These are phyloP conservation scores for Chromoteleia sp. DNA, from an alignment of 2,888 invertebrate species.

Conservation along the genomic window DNA sequence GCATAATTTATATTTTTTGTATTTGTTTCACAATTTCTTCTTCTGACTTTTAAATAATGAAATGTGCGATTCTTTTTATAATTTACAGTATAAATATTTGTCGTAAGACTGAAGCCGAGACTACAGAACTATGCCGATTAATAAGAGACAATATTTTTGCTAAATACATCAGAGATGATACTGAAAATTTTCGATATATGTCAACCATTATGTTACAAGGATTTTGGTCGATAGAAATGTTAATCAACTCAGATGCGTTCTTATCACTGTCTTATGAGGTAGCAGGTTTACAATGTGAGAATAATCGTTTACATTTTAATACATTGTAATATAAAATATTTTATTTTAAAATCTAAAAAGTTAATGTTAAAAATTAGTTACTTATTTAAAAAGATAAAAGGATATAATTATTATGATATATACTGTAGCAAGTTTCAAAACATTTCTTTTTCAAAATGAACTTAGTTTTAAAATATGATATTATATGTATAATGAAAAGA, in stretches of 20 bases:
- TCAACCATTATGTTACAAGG: background rate
- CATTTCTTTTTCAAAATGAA: too few species aligned
- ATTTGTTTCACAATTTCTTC: background rate
- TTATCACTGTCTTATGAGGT: background rate
- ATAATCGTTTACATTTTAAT: background rate
- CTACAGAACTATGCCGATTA: constrained; percentile 7
- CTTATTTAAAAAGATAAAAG: too few species aligned
- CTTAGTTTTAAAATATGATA: too few species aligned
- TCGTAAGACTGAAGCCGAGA: constrained; percentile 17
- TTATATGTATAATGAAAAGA: too few species aligned
- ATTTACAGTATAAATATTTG: constrained; percentile 33
- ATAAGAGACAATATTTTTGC: constrained; percentile 1
- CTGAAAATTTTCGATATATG: background rate
- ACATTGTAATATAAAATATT: too few species aligned
- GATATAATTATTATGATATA: too few species aligned
- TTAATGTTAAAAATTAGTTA: too few species aligned
- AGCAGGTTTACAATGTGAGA: constrained; percentile 1
- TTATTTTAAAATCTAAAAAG: too few species aligned
- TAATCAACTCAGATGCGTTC: background rate
- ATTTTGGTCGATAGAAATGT: constrained; percentile 16
- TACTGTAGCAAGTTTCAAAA: too few species aligned
- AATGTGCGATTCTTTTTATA: background rate
- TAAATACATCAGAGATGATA: constrained; percentile 1
- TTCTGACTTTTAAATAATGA: background rate
- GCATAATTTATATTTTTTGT: background rate